A percentile compares a stretch with the other conserved stretches of the same genome.
These are phyloP conservation scores for Trachymyrmex cornetzi DNA, from an alignment of 1,140 invertebrate genomes.

Conservation along the genomic window DNA sequence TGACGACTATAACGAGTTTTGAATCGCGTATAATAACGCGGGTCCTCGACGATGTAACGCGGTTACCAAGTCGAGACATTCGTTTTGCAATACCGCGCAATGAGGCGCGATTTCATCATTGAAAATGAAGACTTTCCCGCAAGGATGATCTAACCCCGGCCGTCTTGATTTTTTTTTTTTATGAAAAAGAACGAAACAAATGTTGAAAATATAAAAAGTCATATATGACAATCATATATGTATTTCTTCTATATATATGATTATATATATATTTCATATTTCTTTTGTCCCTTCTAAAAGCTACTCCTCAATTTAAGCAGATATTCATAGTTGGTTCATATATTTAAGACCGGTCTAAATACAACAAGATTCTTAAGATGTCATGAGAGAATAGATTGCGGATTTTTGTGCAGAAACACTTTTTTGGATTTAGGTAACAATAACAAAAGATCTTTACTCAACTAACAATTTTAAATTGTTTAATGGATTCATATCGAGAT, in stretches of 20 bases:
- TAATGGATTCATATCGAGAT: too few relatives aligned
- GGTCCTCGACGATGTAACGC: conserved; percentile 36
- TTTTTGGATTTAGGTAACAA: too few relatives aligned
- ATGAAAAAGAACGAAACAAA: neutral
- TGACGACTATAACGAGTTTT: conserved; percentile 14
- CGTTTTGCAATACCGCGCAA: conserved; percentile 47
- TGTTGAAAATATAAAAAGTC: neutral
- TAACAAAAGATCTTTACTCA: too few relatives aligned
- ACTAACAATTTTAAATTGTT: too few relatives aligned
- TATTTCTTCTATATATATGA: neutral
- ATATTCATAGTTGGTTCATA: too few relatives aligned
- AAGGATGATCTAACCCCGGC: conserved; percentile 10
- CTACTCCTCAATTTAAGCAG: neutral
- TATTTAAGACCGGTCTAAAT: too few relatives aligned
- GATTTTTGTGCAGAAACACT: too few relatives aligned
- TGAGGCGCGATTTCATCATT: conserved; percentile 33
- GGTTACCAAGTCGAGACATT: conserved; percentile 28
- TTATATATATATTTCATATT: neutral
- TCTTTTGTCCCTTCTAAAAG: neutral
- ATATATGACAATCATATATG: neutral
- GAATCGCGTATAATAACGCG: conserved; percentile 16
- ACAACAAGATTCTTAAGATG: too few relatives aligned
- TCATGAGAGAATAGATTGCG: too few relatives aligned
- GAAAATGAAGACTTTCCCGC: conserved; percentile 26
- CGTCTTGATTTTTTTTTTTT: neutral